Conservation (phyloP, 2,113 vertebrate species). For the Ageneiosus marmoratus region DNA sequence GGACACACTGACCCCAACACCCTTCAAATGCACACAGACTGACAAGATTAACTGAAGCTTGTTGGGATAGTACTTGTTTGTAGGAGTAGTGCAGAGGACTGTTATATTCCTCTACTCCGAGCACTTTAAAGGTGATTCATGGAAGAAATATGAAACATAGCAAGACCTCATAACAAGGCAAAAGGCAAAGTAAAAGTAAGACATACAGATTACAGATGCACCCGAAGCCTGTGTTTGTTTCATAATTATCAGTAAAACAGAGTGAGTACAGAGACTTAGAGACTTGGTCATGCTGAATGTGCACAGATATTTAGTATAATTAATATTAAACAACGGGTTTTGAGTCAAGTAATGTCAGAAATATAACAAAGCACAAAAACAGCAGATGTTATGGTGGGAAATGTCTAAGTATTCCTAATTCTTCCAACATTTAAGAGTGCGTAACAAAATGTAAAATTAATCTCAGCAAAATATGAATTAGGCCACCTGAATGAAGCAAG, state of each 20-base stretch:
- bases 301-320: not conserved
- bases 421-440: not conserved
- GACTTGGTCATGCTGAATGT: not conserved
- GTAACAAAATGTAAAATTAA: not conserved
- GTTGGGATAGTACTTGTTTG: constrained; percentile 61
- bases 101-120: constrained; percentile 64
- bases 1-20: constrained; percentile 67
- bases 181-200: not conserved
- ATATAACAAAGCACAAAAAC: not conserved
- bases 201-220: not conserved
- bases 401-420: not conserved
- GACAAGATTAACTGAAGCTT: constrained; percentile 71
- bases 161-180: constrained; percentile 32
- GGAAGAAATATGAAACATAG: constrained; percentile 53
- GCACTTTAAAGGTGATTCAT: constrained; percentile 62
- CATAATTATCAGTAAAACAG: not conserved
- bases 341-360: not conserved
- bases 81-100: constrained; percentile 63
- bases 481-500: not conserved
- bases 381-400: not conserved
- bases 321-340: not conserved
- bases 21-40: constrained; percentile 64
- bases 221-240: not conserved
- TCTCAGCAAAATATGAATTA: not conserved
- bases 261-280: not conserved